phyloP scores from a whole-genome alignment of 2,888 invertebrate genomes.

The Orthosia gothica region DNA sequence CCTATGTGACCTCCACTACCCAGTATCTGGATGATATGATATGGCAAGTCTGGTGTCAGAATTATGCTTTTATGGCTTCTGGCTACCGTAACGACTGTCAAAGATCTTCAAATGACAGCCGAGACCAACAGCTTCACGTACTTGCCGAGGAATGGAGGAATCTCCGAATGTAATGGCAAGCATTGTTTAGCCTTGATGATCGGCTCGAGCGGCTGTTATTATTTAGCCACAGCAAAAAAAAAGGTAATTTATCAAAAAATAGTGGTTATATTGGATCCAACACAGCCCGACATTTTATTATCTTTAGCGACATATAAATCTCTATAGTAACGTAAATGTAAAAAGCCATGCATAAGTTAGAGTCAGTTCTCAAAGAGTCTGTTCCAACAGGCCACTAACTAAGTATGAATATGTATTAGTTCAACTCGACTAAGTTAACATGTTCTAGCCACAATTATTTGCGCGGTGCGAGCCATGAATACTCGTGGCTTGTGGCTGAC shows the following conservation, averaged over 20 bases:
- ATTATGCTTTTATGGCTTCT: too few relatives aligned
- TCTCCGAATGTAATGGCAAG: too few relatives aligned
- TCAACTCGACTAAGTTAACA: constrained; percentile 40
- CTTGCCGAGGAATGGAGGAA: too few relatives aligned
- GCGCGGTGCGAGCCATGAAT: constrained; percentile 26
- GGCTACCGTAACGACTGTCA: too few relatives aligned
- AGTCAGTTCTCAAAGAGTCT: constrained; percentile 30
- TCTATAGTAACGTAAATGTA: constrained; percentile 7
- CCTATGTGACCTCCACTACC: too few relatives aligned
- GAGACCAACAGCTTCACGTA: too few relatives aligned
- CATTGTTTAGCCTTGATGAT: too few relatives aligned
- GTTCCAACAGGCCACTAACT: constrained; percentile 27
- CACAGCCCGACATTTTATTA: neutral
- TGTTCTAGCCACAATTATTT: constrained; percentile 41
- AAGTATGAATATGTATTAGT: constrained; percentile 53
- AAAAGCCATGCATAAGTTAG: constrained; percentile 47
- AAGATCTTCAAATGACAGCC: too few relatives aligned
- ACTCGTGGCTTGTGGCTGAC: constrained; percentile 11
- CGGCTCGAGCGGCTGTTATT: too few relatives aligned
- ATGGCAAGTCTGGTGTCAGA: too few relatives aligned
- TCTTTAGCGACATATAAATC: neutral
- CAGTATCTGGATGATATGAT: too few relatives aligned
- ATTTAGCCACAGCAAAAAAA: too few relatives aligned
- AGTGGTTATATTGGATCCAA: neutral
- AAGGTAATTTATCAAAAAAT: neutral